Conservation (phyloP, 2,888 invertebrate species). For the Diarsia brunnea region DNA sequence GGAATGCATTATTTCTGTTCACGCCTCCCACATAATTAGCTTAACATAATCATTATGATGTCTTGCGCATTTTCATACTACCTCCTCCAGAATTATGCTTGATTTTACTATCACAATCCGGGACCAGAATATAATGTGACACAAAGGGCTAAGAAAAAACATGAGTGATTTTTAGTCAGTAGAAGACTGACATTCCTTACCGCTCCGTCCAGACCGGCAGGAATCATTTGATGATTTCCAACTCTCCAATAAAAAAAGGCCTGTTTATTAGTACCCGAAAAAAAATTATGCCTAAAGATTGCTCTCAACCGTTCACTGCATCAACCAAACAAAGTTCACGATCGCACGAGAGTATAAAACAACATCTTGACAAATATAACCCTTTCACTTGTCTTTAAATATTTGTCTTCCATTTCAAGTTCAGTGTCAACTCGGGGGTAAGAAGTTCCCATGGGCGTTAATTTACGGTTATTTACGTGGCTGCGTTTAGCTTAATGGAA, state of each 20-base stretch:
- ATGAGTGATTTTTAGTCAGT: too few relatives aligned
- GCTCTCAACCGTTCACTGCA: slow-evolving; percentile 12
- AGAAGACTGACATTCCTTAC: too few relatives aligned
- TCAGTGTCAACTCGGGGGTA: slow-evolving; percentile 62
- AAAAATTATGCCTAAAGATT: neutral
- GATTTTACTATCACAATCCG: neutral
- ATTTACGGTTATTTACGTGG: slow-evolving; percentile 59
- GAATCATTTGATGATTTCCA: too few relatives aligned
- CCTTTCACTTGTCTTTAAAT: slow-evolving; percentile 57
- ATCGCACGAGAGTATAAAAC: slow-evolving; percentile 35
- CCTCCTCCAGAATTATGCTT: neutral
- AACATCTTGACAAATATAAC: slow-evolving; percentile 46
- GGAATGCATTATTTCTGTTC: neutral
- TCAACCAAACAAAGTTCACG: slow-evolving; percentile 40
- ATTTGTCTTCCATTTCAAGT: slow-evolving; percentile 66
- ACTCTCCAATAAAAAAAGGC: too few relatives aligned
- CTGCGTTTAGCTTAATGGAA: slow-evolving; percentile 43
- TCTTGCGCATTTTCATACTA: neutral
- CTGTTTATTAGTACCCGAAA: neutral
- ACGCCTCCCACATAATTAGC: neutral
- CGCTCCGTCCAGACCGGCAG: too few relatives aligned
- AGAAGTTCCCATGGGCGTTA: slow-evolving; percentile 54
- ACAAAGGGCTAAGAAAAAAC: neutral
- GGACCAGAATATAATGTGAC: neutral
- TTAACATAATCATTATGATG: neutral